These are phyloP conservation scores for Nasonia oneida DNA, from an alignment of 2,888 invertebrate genomes.

Conservation along the genomic window DNA sequence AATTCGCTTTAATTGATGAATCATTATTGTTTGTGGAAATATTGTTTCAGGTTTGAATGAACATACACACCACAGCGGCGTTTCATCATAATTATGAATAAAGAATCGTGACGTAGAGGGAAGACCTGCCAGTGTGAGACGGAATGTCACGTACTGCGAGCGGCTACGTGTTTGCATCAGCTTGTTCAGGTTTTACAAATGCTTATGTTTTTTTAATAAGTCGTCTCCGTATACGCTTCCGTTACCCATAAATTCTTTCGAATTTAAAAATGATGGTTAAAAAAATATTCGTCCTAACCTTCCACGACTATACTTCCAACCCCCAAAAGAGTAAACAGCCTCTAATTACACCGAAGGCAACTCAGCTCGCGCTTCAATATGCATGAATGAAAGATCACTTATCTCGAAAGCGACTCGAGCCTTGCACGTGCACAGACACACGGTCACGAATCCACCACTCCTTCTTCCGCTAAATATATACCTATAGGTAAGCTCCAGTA, in stretches of 20 bases:
- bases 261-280: too few relatives aligned
- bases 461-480: neutral
- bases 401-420: conserved; percentile 21
- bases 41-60: neutral
- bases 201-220: neutral
- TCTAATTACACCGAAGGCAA: conserved; percentile 18
- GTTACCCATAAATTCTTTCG: neutral
- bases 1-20: neutral
- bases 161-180: conserved; percentile 18
- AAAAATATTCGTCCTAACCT: neutral
- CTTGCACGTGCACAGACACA: neutral
- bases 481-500: neutral
- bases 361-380: neutral
- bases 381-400: conserved; percentile 55
- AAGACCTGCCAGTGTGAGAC: neutral
- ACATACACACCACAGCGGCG: neutral
- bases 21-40: neutral
- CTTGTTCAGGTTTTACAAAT: neutral
- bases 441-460: neutral
- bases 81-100: neutral
- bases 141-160: conserved; percentile 9
- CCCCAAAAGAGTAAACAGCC: neutral
- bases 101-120: neutral
- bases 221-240: neutral
- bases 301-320: neutral